Conservation (phyloP, 1,140 invertebrate species). For the Magallana angulata region DNA sequence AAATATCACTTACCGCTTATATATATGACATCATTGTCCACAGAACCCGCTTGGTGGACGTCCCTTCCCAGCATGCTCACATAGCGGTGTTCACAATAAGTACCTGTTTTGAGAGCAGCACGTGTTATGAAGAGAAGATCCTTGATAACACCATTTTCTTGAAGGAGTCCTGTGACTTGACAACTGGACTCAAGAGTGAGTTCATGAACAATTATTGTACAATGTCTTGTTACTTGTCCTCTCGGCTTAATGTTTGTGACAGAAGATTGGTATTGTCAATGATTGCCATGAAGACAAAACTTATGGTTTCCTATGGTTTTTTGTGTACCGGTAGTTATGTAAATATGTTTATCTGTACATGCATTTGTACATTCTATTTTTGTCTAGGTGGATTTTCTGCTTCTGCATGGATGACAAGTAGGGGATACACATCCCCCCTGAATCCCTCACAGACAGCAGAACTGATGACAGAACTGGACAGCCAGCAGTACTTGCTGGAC, state of each 20-base stretch:
- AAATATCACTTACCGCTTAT: too few relatives aligned
- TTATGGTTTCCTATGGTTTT: too few relatives aligned
- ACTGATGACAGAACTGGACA: background rate
- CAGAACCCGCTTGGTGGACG: background rate
- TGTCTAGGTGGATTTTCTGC: slow-evolving; percentile 19
- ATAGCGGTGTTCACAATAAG: slow-evolving; percentile 13
- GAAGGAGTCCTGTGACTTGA: slow-evolving; percentile 51
- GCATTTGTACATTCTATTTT: too few relatives aligned
- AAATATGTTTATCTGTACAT: too few relatives aligned
- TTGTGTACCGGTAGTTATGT: too few relatives aligned
- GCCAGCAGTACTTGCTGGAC: background rate
- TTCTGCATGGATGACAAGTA: slow-evolving; percentile 20
- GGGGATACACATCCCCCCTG: slow-evolving; percentile 23
- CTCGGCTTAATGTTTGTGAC: too few relatives aligned
- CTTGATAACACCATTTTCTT: slow-evolving; percentile 38
- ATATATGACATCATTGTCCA: background rate
- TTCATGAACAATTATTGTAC: background rate
- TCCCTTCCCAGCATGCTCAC: slow-evolving; percentile 3
- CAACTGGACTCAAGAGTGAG: slow-evolving; percentile 3
- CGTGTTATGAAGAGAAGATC: slow-evolving; percentile 42
- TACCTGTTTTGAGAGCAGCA: slow-evolving; percentile 38
- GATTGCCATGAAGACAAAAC: too few relatives aligned
- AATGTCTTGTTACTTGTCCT: too few relatives aligned
- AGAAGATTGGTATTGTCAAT: too few relatives aligned
- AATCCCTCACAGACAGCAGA: background rate